Conservation (phyloP, 2,797 vertebrate genomes). For the Crenichthys baileyi region DNA sequence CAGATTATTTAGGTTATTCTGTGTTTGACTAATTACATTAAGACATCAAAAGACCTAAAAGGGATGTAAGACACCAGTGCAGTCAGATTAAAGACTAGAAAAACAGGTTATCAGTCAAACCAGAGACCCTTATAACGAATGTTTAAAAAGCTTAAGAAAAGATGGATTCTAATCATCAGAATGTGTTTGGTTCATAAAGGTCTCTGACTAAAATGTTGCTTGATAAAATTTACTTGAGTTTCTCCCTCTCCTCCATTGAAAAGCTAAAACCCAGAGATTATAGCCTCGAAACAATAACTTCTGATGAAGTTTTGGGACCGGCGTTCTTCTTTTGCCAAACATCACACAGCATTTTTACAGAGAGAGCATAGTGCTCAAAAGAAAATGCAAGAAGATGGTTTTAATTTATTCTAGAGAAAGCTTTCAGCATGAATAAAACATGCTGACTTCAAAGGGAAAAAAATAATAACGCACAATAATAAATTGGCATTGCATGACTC, state of each 20-base stretch:
- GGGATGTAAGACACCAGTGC: background rate
- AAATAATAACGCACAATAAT: conserved; percentile 62
- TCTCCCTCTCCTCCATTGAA: background rate
- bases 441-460: conserved; percentile 72
- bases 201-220: background rate
- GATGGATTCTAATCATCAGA: background rate
- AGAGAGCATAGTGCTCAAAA: conserved; percentile 47
- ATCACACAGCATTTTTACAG: conserved; percentile 65
- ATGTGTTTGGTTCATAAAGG: background rate
- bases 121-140: background rate
- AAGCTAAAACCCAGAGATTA: conserved; percentile 18
- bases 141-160: background rate
- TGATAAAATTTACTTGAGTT: conserved; percentile 1
- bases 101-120: background rate
- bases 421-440: conserved; percentile 77
- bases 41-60: background rate
- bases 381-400: conserved; percentile 58
- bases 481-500: conserved; percentile 50
- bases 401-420: conserved; percentile 73
- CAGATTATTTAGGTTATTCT: background rate
- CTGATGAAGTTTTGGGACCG: conserved; percentile 33
- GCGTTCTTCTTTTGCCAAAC: conserved; percentile 51
- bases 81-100: background rate
- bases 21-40: background rate
- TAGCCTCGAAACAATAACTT: conserved; percentile 1